Evolutionary conservation across 2,797 vertebrate genomes (phyloP).

Genomic region (Tenualosa ilisha): DNA sequence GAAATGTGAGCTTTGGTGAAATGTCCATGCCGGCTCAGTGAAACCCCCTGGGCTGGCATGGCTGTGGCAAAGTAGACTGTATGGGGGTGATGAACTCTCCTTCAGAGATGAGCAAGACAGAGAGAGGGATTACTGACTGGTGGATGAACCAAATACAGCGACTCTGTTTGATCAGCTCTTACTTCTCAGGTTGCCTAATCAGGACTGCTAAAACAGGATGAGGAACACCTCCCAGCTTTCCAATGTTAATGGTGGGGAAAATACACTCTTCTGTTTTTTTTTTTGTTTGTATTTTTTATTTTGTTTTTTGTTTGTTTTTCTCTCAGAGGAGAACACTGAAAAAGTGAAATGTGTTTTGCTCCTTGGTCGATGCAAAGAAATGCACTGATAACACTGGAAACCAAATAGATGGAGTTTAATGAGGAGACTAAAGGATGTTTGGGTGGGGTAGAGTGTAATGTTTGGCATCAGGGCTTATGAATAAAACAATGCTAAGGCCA

Average conservation of each 20-base stretch:
- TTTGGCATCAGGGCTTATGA: constrained; percentile 53
- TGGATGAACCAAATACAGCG: constrained; percentile 53
- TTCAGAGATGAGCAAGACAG: constrained; percentile 11
- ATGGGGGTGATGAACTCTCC: not conserved
- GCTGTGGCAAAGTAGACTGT: not conserved
- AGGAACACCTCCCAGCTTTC: constrained; percentile 36
- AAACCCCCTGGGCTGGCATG: not conserved
- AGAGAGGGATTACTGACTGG: constrained; percentile 23
- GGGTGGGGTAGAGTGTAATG: not conserved
- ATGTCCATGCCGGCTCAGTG: not conserved
- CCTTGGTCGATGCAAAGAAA: constrained; percentile 36
- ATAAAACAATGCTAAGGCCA: constrained; percentile 40
- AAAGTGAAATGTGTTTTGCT: constrained; percentile 46
- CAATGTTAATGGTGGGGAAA: constrained; percentile 24
- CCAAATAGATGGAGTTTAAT: constrained; percentile 40
- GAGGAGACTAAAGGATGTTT: constrained; percentile 37
- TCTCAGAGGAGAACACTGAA: constrained; percentile 38
- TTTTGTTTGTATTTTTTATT: constrained; percentile 9
- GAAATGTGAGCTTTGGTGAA: constrained; percentile 96
- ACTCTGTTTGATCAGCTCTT: constrained; percentile 48
- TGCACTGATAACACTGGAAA: constrained; percentile 71
- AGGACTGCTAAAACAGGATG: constrained; percentile 41
- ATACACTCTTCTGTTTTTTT: constrained; percentile 27
- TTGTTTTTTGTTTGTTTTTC: constrained; percentile 10
- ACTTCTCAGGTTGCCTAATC: constrained; percentile 55